Conservation (phyloP, 2,888 invertebrate genomes). For the Lasiommata megera region DNA sequence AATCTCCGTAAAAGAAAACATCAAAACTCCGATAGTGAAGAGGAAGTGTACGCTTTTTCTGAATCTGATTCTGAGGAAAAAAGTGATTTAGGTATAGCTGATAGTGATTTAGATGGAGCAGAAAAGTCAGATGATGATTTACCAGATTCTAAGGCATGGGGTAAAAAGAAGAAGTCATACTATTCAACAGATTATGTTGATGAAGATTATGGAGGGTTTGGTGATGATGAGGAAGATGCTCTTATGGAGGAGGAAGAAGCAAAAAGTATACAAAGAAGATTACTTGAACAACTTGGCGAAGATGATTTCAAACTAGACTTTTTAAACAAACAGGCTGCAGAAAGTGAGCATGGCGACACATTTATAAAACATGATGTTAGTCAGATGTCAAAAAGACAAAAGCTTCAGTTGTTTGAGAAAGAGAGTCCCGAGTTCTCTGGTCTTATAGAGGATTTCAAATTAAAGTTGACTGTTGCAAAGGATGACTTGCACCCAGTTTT, state of each 20-base stretch:
- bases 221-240: constrained; percentile 86
- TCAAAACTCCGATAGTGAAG: constrained; percentile 79
- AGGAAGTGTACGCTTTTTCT: constrained; percentile 84
- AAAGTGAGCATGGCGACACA: constrained; percentile 73
- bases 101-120: constrained; percentile 90
- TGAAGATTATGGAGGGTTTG: constrained; percentile 89
- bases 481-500: constrained; percentile 85
- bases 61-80: constrained; percentile 70
- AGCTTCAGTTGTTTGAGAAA: constrained; percentile 87
- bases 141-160: constrained; percentile 94
- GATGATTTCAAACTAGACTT: constrained; percentile 87
- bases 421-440: constrained; percentile 94
- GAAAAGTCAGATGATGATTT: constrained; percentile 85
- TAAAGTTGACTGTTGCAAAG: constrained; percentile 84
- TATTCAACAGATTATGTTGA: constrained; percentile 95
- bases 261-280: constrained; percentile 87
- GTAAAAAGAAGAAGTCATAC: constrained; percentile 88
- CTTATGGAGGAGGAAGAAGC: constrained; percentile 92
- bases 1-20: constrained; percentile 80
- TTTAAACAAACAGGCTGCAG: constrained; percentile 60
- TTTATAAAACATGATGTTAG: constrained; percentile 88
- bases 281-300: constrained; percentile 89
- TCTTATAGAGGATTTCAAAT: constrained; percentile 89
- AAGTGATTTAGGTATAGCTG: constrained; percentile 76
- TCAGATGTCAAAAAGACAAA: constrained; percentile 88